These are phyloP conservation scores for Lonchura striata DNA, from an alignment of 2,113 vertebrate genomes.

Conservation along the genomic window DNA sequence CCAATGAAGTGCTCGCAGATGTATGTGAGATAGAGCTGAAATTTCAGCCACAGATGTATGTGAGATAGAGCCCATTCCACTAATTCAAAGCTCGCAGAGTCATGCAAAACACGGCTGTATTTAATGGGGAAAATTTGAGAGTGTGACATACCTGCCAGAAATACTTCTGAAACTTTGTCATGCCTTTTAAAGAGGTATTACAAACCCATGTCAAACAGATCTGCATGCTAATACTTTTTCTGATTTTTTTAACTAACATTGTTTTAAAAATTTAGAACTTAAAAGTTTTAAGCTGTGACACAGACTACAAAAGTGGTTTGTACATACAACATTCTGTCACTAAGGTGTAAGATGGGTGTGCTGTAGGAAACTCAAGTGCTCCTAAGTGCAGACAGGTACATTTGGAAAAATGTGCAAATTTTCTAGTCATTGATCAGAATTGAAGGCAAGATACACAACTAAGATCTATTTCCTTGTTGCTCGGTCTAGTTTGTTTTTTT, in stretches of 20 bases:
- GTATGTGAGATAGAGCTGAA: background rate
- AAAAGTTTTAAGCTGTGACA: background rate
- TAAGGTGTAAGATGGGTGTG: background rate
- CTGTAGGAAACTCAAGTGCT: background rate
- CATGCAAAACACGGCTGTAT: background rate
- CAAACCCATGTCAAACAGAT: background rate
- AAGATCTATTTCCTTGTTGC: background rate
- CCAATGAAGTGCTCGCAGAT: background rate
- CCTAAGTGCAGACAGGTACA: background rate
- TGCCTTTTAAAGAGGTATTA: background rate
- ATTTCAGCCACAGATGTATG: background rate
- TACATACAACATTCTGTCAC: background rate
- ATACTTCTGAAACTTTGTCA: background rate
- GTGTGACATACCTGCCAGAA: background rate
- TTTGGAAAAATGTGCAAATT: background rate
- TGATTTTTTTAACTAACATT: background rate
- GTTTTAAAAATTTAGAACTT: background rate
- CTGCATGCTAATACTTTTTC: background rate
- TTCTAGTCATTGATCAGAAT: background rate
- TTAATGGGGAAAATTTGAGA: fast-evolving
- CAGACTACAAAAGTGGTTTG: background rate
- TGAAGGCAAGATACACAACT: background rate
- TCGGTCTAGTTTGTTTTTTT: background rate
- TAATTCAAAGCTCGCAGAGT: background rate
- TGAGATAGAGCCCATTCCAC: background rate